Conservation (phyloP, 2,797 vertebrate genomes). For the Chaunax sp. region DNA sequence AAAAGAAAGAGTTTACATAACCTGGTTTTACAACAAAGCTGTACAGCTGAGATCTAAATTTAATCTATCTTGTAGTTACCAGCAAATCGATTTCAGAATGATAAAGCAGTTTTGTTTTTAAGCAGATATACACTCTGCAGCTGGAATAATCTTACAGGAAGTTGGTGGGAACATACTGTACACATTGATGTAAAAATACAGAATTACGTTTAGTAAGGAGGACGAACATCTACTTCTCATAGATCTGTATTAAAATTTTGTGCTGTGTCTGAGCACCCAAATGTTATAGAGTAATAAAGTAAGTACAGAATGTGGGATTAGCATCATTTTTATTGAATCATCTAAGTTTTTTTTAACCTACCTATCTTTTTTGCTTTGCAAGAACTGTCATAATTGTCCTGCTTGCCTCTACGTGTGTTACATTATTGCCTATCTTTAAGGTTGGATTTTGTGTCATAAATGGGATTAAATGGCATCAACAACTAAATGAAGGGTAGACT, state of each 20-base stretch:
- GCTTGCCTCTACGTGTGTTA: not conserved
- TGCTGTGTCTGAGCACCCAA: not conserved
- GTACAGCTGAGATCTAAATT: not conserved
- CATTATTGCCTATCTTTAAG: slow-evolving; percentile 12
- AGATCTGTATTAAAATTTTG: not conserved
- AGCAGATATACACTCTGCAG: not conserved
- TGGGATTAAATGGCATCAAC: not conserved
- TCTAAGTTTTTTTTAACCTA: no score
- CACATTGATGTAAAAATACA: not conserved
- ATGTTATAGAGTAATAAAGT: not conserved
- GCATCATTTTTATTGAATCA: no score
- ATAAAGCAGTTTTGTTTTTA: not conserved
- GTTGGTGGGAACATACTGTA: not conserved
- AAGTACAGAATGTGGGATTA: no score
- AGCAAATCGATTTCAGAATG: slow-evolving; percentile 7
- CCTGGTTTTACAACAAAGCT: no score
- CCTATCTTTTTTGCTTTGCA: slow-evolving; percentile 1
- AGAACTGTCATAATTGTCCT: not conserved
- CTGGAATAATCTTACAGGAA: not conserved
- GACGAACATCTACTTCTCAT: slow-evolving; percentile 18
- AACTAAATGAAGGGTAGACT: not conserved
- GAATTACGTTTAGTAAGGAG: not conserved
- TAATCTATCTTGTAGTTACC: slow-evolving; percentile 1
- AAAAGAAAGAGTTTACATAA: no score
- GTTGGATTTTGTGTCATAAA: slow-evolving; percentile 9